Conservation (phyloP, 2,797 vertebrate species). For the Halcyon badia region DNA sequence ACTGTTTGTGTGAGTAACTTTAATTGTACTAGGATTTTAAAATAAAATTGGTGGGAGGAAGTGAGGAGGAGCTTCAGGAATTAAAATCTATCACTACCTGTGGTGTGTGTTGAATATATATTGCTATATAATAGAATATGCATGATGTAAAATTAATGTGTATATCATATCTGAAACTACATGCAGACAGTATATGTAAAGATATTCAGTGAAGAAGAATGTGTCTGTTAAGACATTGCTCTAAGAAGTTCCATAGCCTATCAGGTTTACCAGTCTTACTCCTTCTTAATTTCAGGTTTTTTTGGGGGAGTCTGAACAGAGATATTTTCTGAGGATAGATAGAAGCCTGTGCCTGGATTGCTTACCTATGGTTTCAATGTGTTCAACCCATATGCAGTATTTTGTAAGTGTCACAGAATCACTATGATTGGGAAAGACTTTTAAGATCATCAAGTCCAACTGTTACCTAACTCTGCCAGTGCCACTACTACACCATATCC, state of each 20-base stretch:
- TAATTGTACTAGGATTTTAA: background rate
- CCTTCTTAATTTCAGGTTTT: background rate
- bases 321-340: background rate
- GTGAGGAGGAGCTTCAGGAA: background rate
- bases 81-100: background rate
- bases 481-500: too few species aligned
- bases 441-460: too few species aligned
- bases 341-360: background rate
- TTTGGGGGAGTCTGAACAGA: background rate
- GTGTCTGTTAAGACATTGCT: background rate
- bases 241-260: background rate
- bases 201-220: background rate
- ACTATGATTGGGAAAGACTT: too few species aligned
- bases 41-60: background rate
- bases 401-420: background rate
- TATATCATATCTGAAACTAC: background rate
- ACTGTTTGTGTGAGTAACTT: background rate
- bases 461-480: too few species aligned
- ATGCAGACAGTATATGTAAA: background rate
- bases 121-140: background rate
- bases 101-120: background rate
- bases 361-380: background rate
- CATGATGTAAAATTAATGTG: background rate
- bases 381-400: background rate
- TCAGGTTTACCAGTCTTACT: background rate